Evolutionary conservation across 2,113 vertebrate species (phyloP).

Genomic region (Amazona vittata): DNA sequence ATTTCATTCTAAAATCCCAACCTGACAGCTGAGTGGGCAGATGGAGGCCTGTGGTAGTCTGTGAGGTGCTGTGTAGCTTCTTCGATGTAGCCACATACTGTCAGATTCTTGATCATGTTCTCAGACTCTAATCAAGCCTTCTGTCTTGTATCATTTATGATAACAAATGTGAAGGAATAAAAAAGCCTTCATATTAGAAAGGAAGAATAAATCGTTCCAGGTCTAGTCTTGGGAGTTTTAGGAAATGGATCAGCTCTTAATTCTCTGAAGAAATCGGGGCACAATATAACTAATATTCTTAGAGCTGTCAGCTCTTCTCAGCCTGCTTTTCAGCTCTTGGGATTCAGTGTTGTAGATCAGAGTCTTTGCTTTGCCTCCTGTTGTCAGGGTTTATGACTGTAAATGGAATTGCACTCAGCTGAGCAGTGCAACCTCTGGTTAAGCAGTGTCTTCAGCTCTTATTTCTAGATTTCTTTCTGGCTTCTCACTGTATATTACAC

Average conservation of each 20-base stretch:
- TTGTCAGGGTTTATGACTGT: not conserved
- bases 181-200: constrained; percentile 7
- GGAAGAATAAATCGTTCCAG: not conserved
- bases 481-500: not conserved
- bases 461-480: not conserved
- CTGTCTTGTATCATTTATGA: constrained; percentile 25
- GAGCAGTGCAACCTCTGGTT: not conserved
- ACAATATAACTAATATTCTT: not conserved
- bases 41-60: constrained; percentile 39
- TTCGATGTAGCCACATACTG: constrained; percentile 24
- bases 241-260: not conserved
- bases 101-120: constrained; percentile 39
- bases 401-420: not conserved
- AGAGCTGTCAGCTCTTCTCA: not conserved
- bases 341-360: not conserved
- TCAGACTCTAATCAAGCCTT: constrained; percentile 37
- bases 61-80: not conserved
- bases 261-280: not conserved
- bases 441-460: not conserved
- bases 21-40: constrained; percentile 30
- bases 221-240: not conserved
- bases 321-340: not conserved
- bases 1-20: not conserved
- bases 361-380: not conserved
- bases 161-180: constrained; percentile 30